Conservation (phyloP, 2,113 vertebrate genomes). For the Marmota flaviventris region DNA sequence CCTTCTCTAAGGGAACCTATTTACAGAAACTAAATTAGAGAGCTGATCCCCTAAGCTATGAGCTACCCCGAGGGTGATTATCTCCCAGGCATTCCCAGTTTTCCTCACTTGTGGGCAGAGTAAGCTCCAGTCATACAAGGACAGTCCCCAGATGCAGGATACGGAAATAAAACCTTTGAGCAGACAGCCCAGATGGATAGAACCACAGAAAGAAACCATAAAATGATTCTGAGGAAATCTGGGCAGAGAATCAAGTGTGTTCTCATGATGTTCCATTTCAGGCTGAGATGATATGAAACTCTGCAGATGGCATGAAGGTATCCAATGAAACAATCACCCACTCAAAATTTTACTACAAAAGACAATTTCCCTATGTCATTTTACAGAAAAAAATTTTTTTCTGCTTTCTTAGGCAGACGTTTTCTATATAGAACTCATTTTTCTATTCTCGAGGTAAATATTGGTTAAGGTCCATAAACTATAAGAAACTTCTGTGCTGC, state of each 20-base stretch:
- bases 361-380: neutral
- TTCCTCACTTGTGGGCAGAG: neutral
- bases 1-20: neutral
- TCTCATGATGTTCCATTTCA: slow-evolving; percentile 28
- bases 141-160: neutral
- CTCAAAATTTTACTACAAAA: slow-evolving; percentile 40
- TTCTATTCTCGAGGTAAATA: slow-evolving; percentile 44
- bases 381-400: neutral
- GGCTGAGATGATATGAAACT: neutral
- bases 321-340: neutral
- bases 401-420: neutral
- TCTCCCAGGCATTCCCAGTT: neutral
- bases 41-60: neutral
- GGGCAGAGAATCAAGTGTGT: neutral
- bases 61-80: neutral
- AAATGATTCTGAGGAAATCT: neutral
- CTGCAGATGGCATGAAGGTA: neutral
- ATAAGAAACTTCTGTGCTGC: slow-evolving; percentile 24
- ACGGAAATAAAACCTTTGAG: neutral
- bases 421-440: neutral
- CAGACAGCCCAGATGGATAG: neutral
- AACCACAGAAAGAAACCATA: neutral
- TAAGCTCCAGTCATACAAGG: neutral
- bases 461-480: neutral
- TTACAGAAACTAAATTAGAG: neutral